A percentile compares a stretch with the other conserved stretches of the same genome.
These are phyloP conservation scores for Bolborhynchus lineola DNA, from an alignment of 2,113 vertebrate species.

Conservation along the genomic window DNA sequence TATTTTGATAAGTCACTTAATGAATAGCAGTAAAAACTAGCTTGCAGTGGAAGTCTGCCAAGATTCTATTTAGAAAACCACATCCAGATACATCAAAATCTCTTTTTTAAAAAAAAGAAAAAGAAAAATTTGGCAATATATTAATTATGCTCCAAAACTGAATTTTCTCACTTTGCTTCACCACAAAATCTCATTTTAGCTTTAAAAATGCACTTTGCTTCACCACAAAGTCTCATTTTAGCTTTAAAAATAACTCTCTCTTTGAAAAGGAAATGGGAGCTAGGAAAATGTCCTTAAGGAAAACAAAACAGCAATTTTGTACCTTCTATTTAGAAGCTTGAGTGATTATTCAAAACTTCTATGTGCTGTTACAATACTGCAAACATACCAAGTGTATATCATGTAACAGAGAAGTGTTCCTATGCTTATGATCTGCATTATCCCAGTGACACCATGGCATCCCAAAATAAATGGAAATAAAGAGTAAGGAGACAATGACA, in stretches of 20 bases:
- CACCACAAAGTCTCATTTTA: not conserved
- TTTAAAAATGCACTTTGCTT: not conserved
- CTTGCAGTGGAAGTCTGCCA: constrained; percentile 44
- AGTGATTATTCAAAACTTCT: not conserved
- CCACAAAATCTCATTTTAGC: not conserved
- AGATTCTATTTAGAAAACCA: constrained; percentile 47
- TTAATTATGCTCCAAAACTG: constrained; percentile 17
- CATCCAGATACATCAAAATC: constrained; percentile 42
- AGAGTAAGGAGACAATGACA: not conserved
- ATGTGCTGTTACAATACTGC: not conserved
- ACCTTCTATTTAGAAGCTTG: not conserved
- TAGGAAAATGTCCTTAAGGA: not conserved
- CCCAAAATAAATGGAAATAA: not conserved
- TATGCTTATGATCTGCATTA: not conserved
- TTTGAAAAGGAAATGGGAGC: not conserved
- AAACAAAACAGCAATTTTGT: not conserved
- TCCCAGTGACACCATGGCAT: not conserved
- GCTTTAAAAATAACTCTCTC: not conserved
- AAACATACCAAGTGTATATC: not conserved
- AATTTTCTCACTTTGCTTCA: not conserved
- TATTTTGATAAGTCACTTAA: constrained; percentile 57
- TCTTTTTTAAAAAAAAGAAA: constrained; percentile 30
- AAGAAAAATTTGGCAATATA: not conserved
- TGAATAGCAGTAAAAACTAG: constrained; percentile 43
- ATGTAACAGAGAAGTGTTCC: not conserved